Conservation (phyloP, 2,113 vertebrate species). For the Lipophrys pholis region DNA sequence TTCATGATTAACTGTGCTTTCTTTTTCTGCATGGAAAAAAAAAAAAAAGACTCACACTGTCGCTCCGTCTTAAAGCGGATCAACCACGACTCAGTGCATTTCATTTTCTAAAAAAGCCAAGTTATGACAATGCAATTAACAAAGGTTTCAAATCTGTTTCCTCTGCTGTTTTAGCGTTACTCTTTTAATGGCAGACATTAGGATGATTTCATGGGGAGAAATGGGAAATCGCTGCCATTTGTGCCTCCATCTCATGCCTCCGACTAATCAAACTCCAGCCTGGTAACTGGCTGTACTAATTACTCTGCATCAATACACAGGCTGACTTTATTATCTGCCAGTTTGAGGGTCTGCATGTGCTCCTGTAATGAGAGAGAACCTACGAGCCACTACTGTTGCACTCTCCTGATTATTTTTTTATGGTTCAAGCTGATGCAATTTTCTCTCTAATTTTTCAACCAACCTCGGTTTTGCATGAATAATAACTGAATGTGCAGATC, state of each 20-base stretch:
- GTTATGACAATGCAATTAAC: constrained; percentile 54
- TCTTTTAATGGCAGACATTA: constrained; percentile 56
- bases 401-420: constrained; percentile 8
- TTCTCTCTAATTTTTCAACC: constrained; percentile 5
- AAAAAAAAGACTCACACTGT: constrained; percentile 9
- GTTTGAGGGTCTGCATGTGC: constrained; percentile 14
- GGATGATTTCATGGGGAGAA: constrained; percentile 39
- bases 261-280: constrained; percentile 54
- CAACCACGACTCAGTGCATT: constrained; percentile 20
- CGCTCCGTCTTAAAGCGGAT: constrained; percentile 6
- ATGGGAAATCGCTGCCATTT: constrained; percentile 43
- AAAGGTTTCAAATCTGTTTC: constrained; percentile 41
- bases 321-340: constrained; percentile 26
- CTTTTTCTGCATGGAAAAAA: constrained; percentile 19
- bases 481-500: constrained; percentile 12
- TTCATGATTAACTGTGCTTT: constrained; percentile 54
- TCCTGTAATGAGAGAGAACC: constrained; percentile 5
- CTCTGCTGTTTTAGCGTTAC: constrained; percentile 40
- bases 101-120: constrained; percentile 26
- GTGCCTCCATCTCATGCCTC: constrained; percentile 31
- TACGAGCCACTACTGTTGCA: not conserved
- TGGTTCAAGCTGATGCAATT: constrained; percentile 8
- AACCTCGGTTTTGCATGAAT: not conserved
- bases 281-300: constrained; percentile 62
- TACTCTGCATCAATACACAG: constrained; percentile 37